Evolutionary conservation across 1,140 invertebrate genomes (phyloP).

Genomic region (Sminthurides bifidus): DNA sequence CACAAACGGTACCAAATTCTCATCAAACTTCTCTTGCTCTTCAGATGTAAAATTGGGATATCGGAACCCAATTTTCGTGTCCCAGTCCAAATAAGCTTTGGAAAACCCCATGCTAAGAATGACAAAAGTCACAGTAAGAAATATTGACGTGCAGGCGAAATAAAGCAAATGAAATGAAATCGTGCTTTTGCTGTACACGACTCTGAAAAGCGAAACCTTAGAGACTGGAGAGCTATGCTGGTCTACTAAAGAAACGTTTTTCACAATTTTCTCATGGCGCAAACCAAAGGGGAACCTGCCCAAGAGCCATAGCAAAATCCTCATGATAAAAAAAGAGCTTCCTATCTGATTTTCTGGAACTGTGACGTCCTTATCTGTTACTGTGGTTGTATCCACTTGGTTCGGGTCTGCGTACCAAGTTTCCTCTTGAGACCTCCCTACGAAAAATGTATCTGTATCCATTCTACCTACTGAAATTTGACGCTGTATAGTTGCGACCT

Average conservation of each 20-base stretch:
- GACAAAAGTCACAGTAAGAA: conserved; percentile 12
- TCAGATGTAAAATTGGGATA: not conserved
- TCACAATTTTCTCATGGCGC: too few relatives aligned
- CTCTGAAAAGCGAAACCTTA: not conserved
- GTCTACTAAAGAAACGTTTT: not conserved
- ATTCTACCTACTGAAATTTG: too few relatives aligned
- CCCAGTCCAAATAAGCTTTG: conserved; percentile 10
- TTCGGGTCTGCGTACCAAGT: too few relatives aligned
- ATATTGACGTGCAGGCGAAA: conserved; percentile 15
- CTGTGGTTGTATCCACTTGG: too few relatives aligned
- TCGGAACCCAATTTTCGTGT: not conserved
- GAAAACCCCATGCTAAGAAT: conserved; percentile 13
- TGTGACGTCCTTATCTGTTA: too few relatives aligned
- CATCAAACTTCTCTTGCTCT: conserved; percentile 1
- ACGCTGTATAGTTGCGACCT: too few relatives aligned
- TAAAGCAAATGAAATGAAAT: conserved; percentile 19
- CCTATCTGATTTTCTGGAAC: conserved; percentile 9
- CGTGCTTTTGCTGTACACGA: not conserved
- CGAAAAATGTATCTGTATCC: too few relatives aligned
- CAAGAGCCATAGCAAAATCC: conserved; percentile 9
- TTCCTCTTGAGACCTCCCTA: too few relatives aligned
- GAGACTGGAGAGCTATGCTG: not conserved
- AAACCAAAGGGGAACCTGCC: conserved; percentile 23
- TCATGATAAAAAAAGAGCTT: conserved; percentile 8
- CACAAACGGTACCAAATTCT: conserved; percentile 27